These are phyloP conservation scores for Tortricodes alternella DNA, from an alignment of 2,888 invertebrate genomes.

Conservation along the genomic window DNA sequence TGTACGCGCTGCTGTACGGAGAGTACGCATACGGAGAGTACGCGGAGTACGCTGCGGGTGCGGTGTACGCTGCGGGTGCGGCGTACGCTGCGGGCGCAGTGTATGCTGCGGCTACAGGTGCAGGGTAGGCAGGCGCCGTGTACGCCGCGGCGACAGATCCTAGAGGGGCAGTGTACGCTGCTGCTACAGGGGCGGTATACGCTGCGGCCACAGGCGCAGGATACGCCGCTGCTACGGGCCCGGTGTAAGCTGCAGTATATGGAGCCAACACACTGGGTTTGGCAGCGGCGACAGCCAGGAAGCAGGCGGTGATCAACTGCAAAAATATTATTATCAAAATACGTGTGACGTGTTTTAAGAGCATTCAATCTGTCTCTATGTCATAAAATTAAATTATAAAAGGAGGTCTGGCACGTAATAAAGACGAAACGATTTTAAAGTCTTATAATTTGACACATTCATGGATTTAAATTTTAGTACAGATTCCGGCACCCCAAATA, in stretches of 20 bases:
- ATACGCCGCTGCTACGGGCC: slow-evolving; percentile 35
- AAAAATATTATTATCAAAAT: slow-evolving; percentile 32
- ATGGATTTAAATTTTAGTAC: neutral
- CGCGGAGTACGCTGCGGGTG: slow-evolving; percentile 45
- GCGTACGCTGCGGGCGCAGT: slow-evolving; percentile 40
- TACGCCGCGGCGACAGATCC: slow-evolving; percentile 10
- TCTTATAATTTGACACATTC: too few relatives aligned
- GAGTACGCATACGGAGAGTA: slow-evolving; percentile 63
- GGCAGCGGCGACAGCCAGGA: slow-evolving; percentile 51
- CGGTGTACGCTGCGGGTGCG: slow-evolving; percentile 36
- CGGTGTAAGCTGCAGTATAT: slow-evolving; percentile 5
- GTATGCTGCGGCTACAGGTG: slow-evolving; percentile 37
- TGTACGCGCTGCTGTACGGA: slow-evolving; percentile 51
- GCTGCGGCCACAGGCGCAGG: slow-evolving; percentile 35
- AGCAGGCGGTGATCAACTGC: slow-evolving; percentile 61
- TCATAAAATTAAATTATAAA: too few relatives aligned
- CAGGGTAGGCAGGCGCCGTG: slow-evolving; percentile 39
- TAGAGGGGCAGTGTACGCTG: slow-evolving; percentile 28
- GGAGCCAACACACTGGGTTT: slow-evolving; percentile 38
- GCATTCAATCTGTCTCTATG: too few relatives aligned
- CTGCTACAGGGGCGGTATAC: neutral
- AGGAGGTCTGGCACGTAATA: too few relatives aligned
- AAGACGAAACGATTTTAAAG: too few relatives aligned
- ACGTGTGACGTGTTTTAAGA: too few relatives aligned
- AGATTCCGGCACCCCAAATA: neutral